A percentile compares a stretch with the other conserved stretches of the same genome.
Evolutionary conservation across 2,113 vertebrate genomes (phyloP).

Genomic region (Pseudonaja textilis): DNA sequence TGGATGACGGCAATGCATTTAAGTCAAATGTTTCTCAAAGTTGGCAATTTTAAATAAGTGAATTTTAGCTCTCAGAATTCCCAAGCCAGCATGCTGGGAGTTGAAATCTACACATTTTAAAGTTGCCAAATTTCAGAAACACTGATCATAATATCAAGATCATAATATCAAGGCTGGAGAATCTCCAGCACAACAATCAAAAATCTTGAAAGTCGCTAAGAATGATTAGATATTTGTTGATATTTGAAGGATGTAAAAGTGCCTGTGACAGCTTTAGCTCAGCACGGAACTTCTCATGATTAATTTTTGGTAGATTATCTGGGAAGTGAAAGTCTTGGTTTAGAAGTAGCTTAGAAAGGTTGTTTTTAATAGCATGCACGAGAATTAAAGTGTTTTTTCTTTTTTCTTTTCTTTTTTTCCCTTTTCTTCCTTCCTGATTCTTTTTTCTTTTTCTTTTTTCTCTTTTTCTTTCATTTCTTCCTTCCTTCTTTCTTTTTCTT

Average conservation of each 20-base stretch:
- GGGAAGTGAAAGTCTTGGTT: background rate
- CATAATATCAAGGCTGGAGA: background rate
- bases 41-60: background rate
- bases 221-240: background rate
- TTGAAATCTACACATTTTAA: background rate
- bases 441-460: too few species aligned
- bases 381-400: background rate
- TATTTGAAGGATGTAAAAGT: background rate
- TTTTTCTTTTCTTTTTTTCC: background rate
- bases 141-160: background rate
- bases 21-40: background rate
- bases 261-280: background rate
- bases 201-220: background rate
- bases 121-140: background rate
- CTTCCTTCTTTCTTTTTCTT: too few species aligned
- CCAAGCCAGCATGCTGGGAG: background rate
- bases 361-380: background rate
- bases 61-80: background rate
- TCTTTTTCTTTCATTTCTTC: background rate
- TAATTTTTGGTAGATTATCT: background rate
- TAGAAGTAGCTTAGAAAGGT: background rate
- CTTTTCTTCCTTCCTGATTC: background rate
- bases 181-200: background rate
- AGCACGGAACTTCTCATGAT: background rate
- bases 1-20: background rate